Evolutionary conservation across 2,888 invertebrate genomes (phyloP), one percentile per base, ranked within the genome.

Genomic region (Zootermopsis nevadensis): DNA sequence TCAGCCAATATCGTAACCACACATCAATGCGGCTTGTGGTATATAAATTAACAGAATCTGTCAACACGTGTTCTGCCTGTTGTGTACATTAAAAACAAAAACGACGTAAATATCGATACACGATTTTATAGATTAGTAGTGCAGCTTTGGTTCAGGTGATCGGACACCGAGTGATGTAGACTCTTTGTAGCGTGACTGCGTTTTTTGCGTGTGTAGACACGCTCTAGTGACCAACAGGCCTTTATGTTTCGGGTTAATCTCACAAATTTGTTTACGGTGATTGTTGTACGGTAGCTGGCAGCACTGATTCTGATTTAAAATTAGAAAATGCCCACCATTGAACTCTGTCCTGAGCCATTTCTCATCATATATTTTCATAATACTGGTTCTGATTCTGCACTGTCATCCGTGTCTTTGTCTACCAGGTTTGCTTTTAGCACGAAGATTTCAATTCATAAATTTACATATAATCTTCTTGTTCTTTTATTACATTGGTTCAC

Each of bases 121-220:
- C 6, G 60, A 60, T 60, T n/a, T 24, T 60, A 27, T 6, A n/a
- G 60, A 27, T 27, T 10, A n/a, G 60, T 3, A 60, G 27, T 60
- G 60, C 6, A 60, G n/a, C 60, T 60, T 60, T 27, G n/a, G 6
- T 12, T 55, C 55, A 19, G 55, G 19, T 55, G 55, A 55, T 55
- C 55, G 55, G 22, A n/a, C 55, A 55, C 19, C 24, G n/a, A 22
- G 55, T 55, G 55, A 12, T 27, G 48, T 60, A 27, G 60, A 60
- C 15, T 60, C 7, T 27, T n/a, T 27, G 15, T 12, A 24, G 12
- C 60, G 27, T 27, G 60, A 12, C 19, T 60, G 15, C 55, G 55
- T 55, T 55, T 55, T 15, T 55, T 55, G 55, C n/a, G 55, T 55
- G 55, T 60, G 60, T 27, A 60, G 60, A 60, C n/a, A 60, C 60